Evolutionary conservation across 2,888 invertebrate species (phyloP).

Genomic region (Ectemnius lituratus): DNA sequence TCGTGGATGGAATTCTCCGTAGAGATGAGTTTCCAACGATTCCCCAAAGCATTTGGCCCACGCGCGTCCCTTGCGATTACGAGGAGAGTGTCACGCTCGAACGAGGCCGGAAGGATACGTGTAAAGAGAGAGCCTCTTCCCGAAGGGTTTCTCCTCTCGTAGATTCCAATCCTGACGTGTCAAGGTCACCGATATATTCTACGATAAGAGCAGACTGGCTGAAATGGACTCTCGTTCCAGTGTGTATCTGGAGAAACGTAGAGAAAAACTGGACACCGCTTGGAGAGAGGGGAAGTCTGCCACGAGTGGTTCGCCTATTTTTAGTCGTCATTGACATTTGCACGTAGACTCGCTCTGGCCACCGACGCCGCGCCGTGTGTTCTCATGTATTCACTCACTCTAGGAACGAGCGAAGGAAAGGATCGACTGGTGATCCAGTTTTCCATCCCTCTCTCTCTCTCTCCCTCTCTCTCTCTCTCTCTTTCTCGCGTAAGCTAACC

Average conservation of each 20-base stretch:
- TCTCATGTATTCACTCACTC: slow-evolving; percentile 25
- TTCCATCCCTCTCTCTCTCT: neutral
- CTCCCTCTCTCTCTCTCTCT: no score
- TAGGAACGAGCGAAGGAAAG: slow-evolving; percentile 9
- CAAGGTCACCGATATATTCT: slow-evolving; percentile 13
- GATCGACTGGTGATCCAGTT: slow-evolving; percentile 1
- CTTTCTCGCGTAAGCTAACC: no score
- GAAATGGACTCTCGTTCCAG: slow-evolving; percentile 20
- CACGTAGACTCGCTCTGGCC: slow-evolving; percentile 45
- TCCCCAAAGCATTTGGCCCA: no score
- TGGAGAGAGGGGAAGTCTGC: slow-evolving; percentile 17
- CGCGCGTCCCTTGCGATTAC: no score
- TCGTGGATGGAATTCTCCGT: no score
- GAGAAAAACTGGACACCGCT: neutral
- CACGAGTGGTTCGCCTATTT: slow-evolving; percentile 58
- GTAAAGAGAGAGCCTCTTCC: no score
- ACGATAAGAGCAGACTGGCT: no score
- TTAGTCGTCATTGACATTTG: slow-evolving; percentile 73
- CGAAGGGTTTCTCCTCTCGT: no score
- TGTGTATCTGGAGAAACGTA: slow-evolving; percentile 33
- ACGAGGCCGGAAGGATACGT: no score
- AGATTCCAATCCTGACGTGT: slow-evolving; percentile 5
- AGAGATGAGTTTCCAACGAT: no score
- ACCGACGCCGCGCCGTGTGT: slow-evolving; percentile 28
- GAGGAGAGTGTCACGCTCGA: no score